Base-by-base conservation (phyloP, 2,797 vertebrate species). In the Hylomyscus alleni region DNA sequence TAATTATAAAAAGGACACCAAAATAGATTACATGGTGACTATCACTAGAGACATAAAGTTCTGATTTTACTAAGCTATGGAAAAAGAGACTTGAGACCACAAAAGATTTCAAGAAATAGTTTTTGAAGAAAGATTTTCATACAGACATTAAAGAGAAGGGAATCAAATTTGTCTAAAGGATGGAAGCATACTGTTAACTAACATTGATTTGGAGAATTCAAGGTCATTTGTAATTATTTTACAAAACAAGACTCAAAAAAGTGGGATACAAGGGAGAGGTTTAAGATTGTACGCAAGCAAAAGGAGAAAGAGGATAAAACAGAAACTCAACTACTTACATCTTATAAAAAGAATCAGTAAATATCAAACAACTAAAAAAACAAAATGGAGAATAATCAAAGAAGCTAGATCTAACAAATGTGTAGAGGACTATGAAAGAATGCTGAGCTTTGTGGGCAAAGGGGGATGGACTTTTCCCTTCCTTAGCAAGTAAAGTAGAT, bases 11-110 rank as follows among this genome's bases (percentile, higher is more conserved):
- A 86, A 50, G 6, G 78, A 87, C 13, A 97, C 13, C 26, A 95
- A 88, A 93, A 22, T 93, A 72, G 50, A 95, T 50, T 76, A 93
- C 34, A 86, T 89, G 24, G 34, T 81, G 10, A 91, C 60, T 90
- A 4, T 89, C 96, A 62, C 52, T 95, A 31, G 58, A 75, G 77
- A 54, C 73, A 73, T 62, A 94, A 88, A 96, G 72, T 86, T 95
- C 24, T 62, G 50, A 84, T 58, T 56, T 97, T 94, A 84, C 87
- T 89, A 92, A 93, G 15, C 34, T 87, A 50, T 44, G 11, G 20
- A 86, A 52, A 93, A 93, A 89, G 78, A 94, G 24, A 92, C 69
- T 95, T 96, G 82, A 91, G 69, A 26, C 29, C 93, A 95, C 0
- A 73, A 31, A 87, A 9, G n/a, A 92, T 93, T 50, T 95, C 86